These are phyloP conservation scores for Drosophila melanosoma DNA, from an alignment of 2,888 invertebrate genomes.

Conservation along the genomic window DNA sequence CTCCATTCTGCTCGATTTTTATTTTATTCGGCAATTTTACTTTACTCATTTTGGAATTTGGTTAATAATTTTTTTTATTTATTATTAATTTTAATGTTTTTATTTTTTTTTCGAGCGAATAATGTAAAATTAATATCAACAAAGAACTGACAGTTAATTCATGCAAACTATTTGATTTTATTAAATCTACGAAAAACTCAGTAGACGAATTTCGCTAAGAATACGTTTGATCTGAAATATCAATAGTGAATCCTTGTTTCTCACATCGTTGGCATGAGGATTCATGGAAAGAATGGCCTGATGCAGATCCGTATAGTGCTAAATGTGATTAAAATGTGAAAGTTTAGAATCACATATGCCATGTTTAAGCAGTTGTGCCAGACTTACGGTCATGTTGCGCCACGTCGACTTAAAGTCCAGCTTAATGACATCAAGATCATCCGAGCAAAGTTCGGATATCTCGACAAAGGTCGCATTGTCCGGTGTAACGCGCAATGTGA, in stretches of 20 bases:
- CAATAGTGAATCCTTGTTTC: conserved; percentile 64
- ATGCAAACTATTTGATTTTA: conserved; percentile 21
- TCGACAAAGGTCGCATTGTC: conserved; percentile 80
- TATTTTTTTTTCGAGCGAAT: neutral
- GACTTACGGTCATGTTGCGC: conserved; percentile 80
- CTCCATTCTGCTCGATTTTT: neutral
- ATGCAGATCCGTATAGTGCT: conserved; percentile 81
- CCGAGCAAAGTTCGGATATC: conserved; percentile 76
- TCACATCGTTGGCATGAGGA: conserved; percentile 54
- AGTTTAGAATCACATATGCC: no score
- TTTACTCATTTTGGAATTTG: conserved; percentile 7
- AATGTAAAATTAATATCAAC: conserved; percentile 2
- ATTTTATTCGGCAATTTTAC: neutral
- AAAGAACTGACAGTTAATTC: conserved; percentile 32
- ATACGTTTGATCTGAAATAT: conserved; percentile 67
- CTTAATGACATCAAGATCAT: conserved; percentile 66
- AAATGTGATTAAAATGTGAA: neutral
- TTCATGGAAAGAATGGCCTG: conserved; percentile 74
- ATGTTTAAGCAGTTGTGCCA: no score
- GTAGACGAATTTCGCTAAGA: conserved; percentile 50
- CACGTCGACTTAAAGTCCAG: conserved; percentile 75
- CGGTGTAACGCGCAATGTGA: conserved; percentile 74
- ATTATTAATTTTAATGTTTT: conserved; percentile 7
- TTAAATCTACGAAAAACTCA: conserved; percentile 72
- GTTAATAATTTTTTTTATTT: neutral